Percentiles rank a stretch among this genome's conserved stretches.
Evolutionary conservation across 2,888 invertebrate genomes (phyloP).

Genomic region (Apamea crenata): DNA sequence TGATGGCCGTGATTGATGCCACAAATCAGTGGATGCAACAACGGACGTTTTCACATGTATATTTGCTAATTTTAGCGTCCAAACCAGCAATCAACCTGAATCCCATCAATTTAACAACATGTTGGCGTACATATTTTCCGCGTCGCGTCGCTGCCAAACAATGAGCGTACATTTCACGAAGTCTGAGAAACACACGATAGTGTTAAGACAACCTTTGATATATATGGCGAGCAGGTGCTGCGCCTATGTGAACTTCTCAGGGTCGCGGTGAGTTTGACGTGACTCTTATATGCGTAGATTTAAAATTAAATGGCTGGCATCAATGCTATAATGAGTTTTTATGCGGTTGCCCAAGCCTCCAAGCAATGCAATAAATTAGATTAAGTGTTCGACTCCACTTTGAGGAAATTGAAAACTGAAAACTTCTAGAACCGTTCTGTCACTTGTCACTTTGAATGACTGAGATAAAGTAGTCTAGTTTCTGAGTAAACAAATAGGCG

Average conservation of each 20-base stretch:
- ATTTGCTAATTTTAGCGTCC: constrained; percentile 69
- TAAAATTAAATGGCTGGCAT: constrained; percentile 75
- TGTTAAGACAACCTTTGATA: constrained; percentile 78
- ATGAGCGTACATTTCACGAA: constrained; percentile 75
- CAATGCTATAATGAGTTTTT: constrained; percentile 64
- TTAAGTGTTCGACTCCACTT: constrained; percentile 39
- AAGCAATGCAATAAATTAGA: constrained; percentile 54
- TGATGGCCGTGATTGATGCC: constrained; percentile 58
- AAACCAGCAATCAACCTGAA: constrained; percentile 72
- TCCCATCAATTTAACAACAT: constrained; percentile 76
- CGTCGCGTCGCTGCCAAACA: constrained; percentile 81
- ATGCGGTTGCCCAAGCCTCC: constrained; percentile 51
- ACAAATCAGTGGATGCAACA: constrained; percentile 64
- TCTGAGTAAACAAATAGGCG: constrained; percentile 28
- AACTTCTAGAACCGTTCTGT: constrained; percentile 51
- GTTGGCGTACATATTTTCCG: constrained; percentile 78
- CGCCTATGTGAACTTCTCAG: constrained; percentile 75
- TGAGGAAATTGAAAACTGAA: constrained; percentile 48
- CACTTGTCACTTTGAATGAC: constrained; percentile 56
- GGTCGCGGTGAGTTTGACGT: constrained; percentile 64
- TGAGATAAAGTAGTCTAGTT: constrained; percentile 45
- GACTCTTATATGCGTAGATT: constrained; percentile 67
- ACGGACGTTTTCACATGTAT: constrained; percentile 66
- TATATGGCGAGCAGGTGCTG: constrained; percentile 80
- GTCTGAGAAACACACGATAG: constrained; percentile 66